These are phyloP conservation scores for Alligator mississippiensis DNA, from an alignment of 2,113 vertebrate genomes.

Conservation along the genomic window DNA sequence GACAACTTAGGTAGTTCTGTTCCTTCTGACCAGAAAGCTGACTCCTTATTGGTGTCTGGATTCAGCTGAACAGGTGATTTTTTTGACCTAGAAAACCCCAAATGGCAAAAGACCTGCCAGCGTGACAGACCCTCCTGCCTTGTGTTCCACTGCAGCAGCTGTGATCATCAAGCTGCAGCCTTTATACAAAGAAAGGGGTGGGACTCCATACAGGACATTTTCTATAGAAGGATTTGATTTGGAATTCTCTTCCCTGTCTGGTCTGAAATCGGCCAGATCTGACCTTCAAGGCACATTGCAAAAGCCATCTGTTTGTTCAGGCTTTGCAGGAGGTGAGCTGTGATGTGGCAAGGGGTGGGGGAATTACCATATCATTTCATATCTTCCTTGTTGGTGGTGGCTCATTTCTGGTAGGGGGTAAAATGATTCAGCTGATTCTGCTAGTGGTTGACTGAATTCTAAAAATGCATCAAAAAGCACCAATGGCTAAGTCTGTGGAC, in stretches of 20 bases:
- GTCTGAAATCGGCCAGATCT: constrained; percentile 70
- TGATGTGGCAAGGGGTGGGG: neutral
- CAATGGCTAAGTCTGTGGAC: neutral
- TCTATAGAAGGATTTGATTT: constrained; percentile 52
- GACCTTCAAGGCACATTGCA: constrained; percentile 62
- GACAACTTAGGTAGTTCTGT: neutral
- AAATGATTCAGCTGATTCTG: neutral
- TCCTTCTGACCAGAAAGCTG: neutral
- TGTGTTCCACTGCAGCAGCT: neutral
- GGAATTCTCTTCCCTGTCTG: constrained; percentile 72
- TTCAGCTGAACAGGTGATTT: neutral
- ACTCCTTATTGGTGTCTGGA: fast-evolving
- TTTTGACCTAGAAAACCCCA: neutral
- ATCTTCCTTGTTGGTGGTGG: neutral
- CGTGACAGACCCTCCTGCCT: neutral
- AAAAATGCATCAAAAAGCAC: neutral
- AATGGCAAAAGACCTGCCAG: neutral
- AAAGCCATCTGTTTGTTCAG: constrained; percentile 64
- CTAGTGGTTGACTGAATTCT: neutral
- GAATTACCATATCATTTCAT: neutral
- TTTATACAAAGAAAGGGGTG: neutral
- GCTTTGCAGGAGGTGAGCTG: constrained; percentile 37
- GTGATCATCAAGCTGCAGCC: neutral
- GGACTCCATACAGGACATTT: constrained; percentile 37
- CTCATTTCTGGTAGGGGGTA: neutral